phyloP scores from a whole-genome alignment of 1,140 invertebrate species.

The Drosophila nasuta region DNA sequence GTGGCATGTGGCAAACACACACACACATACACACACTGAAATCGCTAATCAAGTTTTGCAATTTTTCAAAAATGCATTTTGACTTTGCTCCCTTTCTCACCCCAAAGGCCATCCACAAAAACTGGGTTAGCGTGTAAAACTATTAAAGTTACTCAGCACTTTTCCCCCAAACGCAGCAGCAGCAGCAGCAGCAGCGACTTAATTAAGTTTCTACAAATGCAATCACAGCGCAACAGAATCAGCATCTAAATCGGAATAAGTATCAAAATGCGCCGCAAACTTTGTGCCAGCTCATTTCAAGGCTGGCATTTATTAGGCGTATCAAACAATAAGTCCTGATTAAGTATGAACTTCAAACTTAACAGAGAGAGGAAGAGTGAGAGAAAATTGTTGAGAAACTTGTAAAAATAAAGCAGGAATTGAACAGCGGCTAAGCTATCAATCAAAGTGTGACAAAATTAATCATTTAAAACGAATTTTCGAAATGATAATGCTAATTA shows the following conservation, averaged over 20 bases:
- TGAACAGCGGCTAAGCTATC: neutral
- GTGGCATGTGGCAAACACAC: constrained; percentile 43
- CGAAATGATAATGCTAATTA: too few relatives aligned
- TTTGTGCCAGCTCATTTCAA: constrained; percentile 51
- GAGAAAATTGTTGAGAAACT: neutral
- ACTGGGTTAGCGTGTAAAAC: constrained; percentile 57
- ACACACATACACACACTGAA: constrained; percentile 17
- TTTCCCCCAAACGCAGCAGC: constrained; percentile 1
- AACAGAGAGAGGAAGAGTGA: neutral
- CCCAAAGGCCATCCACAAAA: constrained; percentile 9
- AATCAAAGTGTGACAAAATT: too few relatives aligned
- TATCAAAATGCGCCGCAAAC: constrained; percentile 3
- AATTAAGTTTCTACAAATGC: constrained; percentile 44
- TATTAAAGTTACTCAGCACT: constrained; percentile 51
- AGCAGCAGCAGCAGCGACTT: constrained; percentile 24
- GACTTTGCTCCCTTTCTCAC: constrained; percentile 8
- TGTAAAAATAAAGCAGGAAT: neutral
- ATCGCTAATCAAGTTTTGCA: constrained; percentile 77
- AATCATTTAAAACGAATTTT: too few relatives aligned
- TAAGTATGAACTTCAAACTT: constrained; percentile 37
- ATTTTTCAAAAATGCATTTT: constrained; percentile 64
- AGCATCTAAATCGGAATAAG: neutral
- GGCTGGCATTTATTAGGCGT: constrained; percentile 50
- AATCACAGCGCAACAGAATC: constrained; percentile 28
- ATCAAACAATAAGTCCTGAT: constrained; percentile 55